Conservation (phyloP, 2,797 vertebrate genomes). For the Amazonetta brasiliensis region DNA sequence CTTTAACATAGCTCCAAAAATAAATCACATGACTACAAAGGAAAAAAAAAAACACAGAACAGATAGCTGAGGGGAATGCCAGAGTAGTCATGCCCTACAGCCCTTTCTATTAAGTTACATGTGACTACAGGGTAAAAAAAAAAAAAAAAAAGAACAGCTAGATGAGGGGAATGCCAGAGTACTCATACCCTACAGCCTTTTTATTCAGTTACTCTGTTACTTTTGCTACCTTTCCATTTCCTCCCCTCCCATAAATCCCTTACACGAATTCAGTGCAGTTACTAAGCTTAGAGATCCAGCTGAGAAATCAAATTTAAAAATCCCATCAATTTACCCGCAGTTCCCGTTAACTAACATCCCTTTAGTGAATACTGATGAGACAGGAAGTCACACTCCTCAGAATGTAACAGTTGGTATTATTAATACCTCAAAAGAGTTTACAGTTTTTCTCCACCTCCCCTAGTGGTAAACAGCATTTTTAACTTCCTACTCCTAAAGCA, state of each 20-base stretch:
- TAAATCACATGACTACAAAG: background rate
- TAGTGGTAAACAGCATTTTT: background rate
- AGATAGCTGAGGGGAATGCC: background rate
- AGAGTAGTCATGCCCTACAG: background rate
- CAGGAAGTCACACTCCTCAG: background rate
- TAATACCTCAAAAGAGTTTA: background rate
- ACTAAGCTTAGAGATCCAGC: background rate
- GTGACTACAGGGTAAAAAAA: no score
- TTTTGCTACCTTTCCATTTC: background rate
- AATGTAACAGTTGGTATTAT: background rate
- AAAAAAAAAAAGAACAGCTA: background rate
- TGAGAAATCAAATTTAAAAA: background rate
- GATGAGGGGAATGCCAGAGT: background rate
- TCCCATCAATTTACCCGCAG: background rate
- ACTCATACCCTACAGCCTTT: background rate
- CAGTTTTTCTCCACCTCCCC: background rate
- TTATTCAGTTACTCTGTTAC: constrained; percentile 7
- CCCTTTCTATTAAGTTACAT: constrained; percentile 11
- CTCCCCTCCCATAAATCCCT: background rate
- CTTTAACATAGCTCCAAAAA: background rate
- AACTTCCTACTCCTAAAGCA: background rate
- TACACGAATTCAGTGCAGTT: background rate
- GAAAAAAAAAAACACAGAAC: background rate
- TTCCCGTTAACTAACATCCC: background rate
- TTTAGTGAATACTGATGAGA: background rate